Base-by-base conservation (phyloP, 2,113 vertebrate genomes). In the Malurus melanocephalus region DNA sequence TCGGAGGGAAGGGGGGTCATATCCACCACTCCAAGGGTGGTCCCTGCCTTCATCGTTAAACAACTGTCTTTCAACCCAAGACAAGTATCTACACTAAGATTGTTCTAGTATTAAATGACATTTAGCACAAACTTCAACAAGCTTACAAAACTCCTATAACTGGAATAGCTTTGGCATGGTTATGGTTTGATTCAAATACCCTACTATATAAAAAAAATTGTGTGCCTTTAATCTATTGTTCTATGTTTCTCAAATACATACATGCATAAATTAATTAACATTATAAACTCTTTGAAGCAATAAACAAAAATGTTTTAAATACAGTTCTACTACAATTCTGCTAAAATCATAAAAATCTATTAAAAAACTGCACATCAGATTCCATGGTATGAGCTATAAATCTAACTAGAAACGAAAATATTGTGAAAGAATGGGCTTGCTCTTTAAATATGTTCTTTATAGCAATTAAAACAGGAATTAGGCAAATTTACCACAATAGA, bases 391-490 rank as follows among this genome's bases (percentile, higher is more conserved):
- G 22, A 68, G 45, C 7, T 38, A 35, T 16, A 60, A 93, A 75
- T n/a, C 17, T 51, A 75, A 89, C 16, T 5, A 56, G 10, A 12
- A 89, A 64, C 24, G 5, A 3, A 79, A 48, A 51, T 67, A 42
- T 2, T 12, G 24, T 38, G 33, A 87, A 75, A 51, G 2, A 52
- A 40, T 1, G 0, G 3, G 14, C 35, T 38, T 66, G 19, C 4
- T 49, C 10, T 61, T 80, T 11, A 57, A 4, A 11, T 55, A 8
- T 57, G 7, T 10, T 33, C 15, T 59, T 74, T 64, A 28, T 19
- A 80, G 3, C 8, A 40, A 40, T 49, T 88, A 35, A n/a, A 69
- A 32, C 1, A 62, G 13, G 13, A 78, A 55, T 71, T 62, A 62
- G 3, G 6, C 9, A 74, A 71, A 69, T 38, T 19, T 11, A 81